A percentile compares a stretch with the other conserved stretches of the same genome.
These are phyloP conservation scores for Tupiocoris notatus DNA, from an alignment of 2,888 invertebrate species.

Conservation along the genomic window DNA sequence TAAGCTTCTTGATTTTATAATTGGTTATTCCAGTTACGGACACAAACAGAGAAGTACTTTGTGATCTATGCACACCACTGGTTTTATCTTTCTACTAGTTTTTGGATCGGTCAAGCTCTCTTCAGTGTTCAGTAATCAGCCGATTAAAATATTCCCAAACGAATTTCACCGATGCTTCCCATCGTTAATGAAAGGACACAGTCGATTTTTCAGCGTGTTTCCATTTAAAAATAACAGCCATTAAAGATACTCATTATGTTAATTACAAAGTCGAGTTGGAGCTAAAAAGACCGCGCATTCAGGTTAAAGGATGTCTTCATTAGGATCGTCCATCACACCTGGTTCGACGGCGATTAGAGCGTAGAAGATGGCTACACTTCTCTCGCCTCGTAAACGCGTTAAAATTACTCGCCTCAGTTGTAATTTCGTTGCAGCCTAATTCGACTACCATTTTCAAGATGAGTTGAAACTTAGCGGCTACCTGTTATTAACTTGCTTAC, in stretches of 20 bases:
- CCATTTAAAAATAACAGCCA: neutral
- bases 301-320: neutral
- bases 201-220: neutral
- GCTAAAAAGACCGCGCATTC: neutral
- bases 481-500: too few relatives aligned
- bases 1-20: too few relatives aligned
- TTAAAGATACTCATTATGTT: neutral
- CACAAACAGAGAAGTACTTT: too few relatives aligned
- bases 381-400: neutral
- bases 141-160: too few relatives aligned
- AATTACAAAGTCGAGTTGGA: neutral
- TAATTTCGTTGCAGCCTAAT: neutral
- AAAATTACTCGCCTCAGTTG: neutral
- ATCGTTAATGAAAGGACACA: too few relatives aligned
- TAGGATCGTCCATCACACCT: neutral
- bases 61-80: too few relatives aligned
- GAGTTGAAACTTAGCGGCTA: neutral
- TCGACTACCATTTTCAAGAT: neutral
- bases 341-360: neutral
- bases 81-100: too few relatives aligned
- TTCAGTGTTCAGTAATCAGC: too few relatives aligned
- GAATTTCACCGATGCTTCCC: too few relatives aligned
- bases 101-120: too few relatives aligned
- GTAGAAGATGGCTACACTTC: neutral
- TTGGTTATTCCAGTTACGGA: too few relatives aligned